Evolutionary conservation across 2,888 invertebrate genomes (phyloP).

Genomic region (Monochamus alternatus): DNA sequence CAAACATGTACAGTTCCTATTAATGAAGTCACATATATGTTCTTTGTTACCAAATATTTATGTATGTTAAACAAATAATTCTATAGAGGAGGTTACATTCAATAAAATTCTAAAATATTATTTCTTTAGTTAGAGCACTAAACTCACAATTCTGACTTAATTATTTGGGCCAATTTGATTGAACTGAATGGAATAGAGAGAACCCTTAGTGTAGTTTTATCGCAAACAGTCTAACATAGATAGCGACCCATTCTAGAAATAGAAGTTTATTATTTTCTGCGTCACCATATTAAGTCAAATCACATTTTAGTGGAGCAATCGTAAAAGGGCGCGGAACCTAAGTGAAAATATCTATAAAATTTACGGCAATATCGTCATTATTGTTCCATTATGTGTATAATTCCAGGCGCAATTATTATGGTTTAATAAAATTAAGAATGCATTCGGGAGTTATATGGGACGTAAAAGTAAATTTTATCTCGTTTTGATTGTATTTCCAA

Average conservation of each 20-base stretch:
- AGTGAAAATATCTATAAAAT: conserved; percentile 36
- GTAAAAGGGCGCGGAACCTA: conserved; percentile 18
- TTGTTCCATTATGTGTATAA: conserved; percentile 36
- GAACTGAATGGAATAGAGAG: too few relatives aligned
- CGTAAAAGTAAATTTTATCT: conserved; percentile 36
- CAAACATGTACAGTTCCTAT: too few relatives aligned
- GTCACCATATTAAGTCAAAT: conserved; percentile 21
- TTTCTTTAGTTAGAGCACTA: too few relatives aligned
- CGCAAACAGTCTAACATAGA: background rate
- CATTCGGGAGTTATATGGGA: conserved; percentile 27
- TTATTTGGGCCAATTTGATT: too few relatives aligned
- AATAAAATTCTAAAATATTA: too few relatives aligned
- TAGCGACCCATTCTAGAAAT: background rate
- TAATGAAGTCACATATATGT: too few relatives aligned
- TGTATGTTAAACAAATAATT: too few relatives aligned
- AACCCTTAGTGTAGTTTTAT: too few relatives aligned
- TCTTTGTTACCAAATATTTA: too few relatives aligned
- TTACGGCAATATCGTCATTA: conserved; percentile 34
- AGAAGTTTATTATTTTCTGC: background rate
- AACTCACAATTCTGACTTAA: too few relatives aligned
- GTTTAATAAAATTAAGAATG: conserved; percentile 40
- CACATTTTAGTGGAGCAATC: conserved; percentile 6
- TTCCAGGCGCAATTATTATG: conserved; percentile 30
- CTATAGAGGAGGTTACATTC: too few relatives aligned
- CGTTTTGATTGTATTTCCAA: conserved; percentile 35